Conservation (phyloP, 2,113 vertebrate species). For the Rhineura floridana region DNA sequence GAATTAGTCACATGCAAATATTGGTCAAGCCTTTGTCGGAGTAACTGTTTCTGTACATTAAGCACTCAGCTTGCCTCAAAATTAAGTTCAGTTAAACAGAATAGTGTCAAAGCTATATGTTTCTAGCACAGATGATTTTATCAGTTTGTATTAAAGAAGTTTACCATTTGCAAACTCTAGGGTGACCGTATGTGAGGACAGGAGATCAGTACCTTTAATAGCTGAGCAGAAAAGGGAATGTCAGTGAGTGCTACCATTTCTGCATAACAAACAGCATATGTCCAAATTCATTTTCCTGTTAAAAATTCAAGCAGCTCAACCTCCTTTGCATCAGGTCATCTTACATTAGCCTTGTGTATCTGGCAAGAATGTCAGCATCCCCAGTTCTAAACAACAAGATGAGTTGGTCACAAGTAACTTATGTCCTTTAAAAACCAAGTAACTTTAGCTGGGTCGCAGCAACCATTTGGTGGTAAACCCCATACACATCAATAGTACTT, state of each 20-base stretch:
- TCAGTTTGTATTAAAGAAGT: too few relatives aligned
- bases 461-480: not conserved
- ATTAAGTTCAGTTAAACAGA: too few relatives aligned
- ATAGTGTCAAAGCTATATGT: too few relatives aligned
- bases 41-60: too few relatives aligned
- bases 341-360: too few relatives aligned
- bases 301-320: not conserved
- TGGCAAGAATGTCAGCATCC: not conserved
- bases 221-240: not conserved
- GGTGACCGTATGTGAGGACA: not conserved
- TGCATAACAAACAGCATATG: not conserved
- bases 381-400: not conserved
- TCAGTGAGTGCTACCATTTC: not conserved
- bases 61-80: too few relatives aligned
- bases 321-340: not conserved
- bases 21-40: not conserved
- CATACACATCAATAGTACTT: not conserved
- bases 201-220: not conserved
- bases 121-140: too few relatives aligned
- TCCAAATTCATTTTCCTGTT: not conserved
- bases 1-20: not conserved
- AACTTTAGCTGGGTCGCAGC: not conserved
- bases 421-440: not conserved
- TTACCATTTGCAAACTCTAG: too few relatives aligned
- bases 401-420: not conserved